Percentiles rank a stretch among this genome's conserved stretches.
These are phyloP conservation scores for Macrosiphum euphorbiae DNA, from an alignment of 2,888 invertebrate species.

Conservation along the genomic window DNA sequence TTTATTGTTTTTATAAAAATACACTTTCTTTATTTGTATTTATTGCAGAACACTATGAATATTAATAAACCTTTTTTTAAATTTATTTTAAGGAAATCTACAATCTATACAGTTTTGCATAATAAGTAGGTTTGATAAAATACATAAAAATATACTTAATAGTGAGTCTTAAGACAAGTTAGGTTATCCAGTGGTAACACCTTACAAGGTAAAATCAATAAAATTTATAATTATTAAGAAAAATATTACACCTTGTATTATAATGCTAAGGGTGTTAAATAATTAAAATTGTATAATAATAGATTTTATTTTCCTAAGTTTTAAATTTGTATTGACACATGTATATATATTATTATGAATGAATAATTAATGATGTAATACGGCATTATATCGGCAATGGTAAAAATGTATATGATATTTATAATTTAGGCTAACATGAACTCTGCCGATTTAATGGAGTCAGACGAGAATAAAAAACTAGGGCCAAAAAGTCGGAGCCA, in stretches of 20 bases:
- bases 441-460: constrained; percentile 52
- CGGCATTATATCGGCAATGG: background rate
- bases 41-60: background rate
- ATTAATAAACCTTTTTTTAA: no score
- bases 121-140: no score
- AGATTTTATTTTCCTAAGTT: background rate
- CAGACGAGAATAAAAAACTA: constrained; percentile 58
- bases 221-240: background rate
- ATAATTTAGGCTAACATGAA: constrained; percentile 54
- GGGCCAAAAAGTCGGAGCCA: constrained; percentile 67
- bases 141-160: no score
- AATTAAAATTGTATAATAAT: background rate
- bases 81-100: no score
- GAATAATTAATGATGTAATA: background rate
- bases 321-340: background rate
- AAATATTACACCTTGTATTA: background rate
- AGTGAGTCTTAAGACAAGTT: no score
- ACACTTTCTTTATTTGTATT: background rate
- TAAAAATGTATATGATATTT: background rate
- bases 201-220: background rate
- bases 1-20: background rate
- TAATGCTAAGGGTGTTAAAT: background rate
- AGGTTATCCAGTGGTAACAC: no score
- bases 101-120: no score
- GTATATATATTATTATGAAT: background rate